Percentiles rank a stretch among this genome's conserved stretches.
Conservation (phyloP, 2,888 invertebrate species). For the Junonia oenone region DNA sequence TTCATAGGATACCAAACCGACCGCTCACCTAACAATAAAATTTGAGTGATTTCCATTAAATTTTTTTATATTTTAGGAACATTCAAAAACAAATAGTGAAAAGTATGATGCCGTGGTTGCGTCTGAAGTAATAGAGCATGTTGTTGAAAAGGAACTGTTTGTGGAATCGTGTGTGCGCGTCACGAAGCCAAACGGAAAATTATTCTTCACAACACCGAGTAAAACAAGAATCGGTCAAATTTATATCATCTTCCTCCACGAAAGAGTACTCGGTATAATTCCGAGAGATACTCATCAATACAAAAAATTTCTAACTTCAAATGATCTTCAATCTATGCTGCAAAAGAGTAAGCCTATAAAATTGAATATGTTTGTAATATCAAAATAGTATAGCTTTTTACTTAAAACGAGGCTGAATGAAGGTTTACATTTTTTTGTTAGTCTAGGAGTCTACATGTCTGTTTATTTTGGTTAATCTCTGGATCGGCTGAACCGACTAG, state of each 20-base stretch:
- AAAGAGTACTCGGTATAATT: conserved; percentile 85
- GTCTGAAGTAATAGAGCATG: conserved; percentile 95
- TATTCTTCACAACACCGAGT: conserved; percentile 85
- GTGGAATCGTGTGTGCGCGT: conserved; percentile 82
- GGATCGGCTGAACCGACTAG: no score
- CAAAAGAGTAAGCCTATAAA: conserved; percentile 82
- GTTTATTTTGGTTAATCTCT: no score
- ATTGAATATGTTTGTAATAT: no score
- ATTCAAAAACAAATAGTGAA: conserved; percentile 40
- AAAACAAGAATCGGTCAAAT: conserved; percentile 83
- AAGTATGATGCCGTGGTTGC: conserved; percentile 90
- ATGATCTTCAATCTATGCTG: conserved; percentile 84
- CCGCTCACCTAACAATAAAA: no score
- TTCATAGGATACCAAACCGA: no score
- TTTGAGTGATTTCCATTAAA: no score
- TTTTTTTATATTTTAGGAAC: conserved; percentile 76
- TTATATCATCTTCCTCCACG: conserved; percentile 84
- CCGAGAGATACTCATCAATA: conserved; percentile 95
- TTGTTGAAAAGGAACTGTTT: conserved; percentile 85
- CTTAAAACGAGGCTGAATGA: no score
- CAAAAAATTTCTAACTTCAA: conserved; percentile 91
- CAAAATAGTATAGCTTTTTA: no score
- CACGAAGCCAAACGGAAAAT: conserved; percentile 84
- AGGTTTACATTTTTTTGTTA: no score
- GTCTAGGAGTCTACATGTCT: no score